Conservation (phyloP, 2,888 invertebrate species). For the Athetis lepigone region DNA sequence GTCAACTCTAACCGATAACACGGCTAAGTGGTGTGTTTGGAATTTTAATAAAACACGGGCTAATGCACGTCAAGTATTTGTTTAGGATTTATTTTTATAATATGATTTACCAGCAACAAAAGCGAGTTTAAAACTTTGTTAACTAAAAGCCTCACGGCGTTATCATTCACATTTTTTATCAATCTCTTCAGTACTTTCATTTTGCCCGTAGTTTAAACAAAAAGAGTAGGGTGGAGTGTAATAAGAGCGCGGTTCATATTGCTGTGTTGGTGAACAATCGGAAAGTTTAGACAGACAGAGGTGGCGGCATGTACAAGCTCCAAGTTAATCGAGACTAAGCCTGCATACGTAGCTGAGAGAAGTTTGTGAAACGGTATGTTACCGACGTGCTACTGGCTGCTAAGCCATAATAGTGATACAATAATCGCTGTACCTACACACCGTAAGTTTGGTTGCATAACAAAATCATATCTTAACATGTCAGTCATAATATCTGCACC, state of each 20-base stretch:
- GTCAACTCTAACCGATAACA: constrained; percentile 41
- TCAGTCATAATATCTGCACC: too few relatives aligned
- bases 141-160: neutral
- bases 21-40: constrained; percentile 1
- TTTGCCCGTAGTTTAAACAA: constrained; percentile 65
- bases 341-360: constrained; percentile 57
- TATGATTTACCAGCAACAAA: constrained; percentile 23
- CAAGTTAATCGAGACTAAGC: constrained; percentile 77
- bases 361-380: constrained; percentile 46
- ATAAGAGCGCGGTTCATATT: constrained; percentile 68
- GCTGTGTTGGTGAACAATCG: constrained; percentile 72
- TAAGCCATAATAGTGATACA: neutral
- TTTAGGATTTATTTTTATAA: constrained; percentile 36
- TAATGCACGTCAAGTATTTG: constrained; percentile 43
- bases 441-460: too few relatives aligned
- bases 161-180: constrained; percentile 10
- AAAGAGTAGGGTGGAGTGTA: constrained; percentile 64
- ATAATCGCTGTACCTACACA: neutral
- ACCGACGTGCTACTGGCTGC: constrained; percentile 19
- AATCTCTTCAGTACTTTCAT: constrained; percentile 59
- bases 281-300: constrained; percentile 75
- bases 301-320: constrained; percentile 74
- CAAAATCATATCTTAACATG: too few relatives aligned
- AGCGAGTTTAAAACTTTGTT: constrained; percentile 6
- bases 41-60: constrained; percentile 7